Evolutionary conservation across 2,888 invertebrate species (phyloP), one percentile per base, ranked within the genome.

Genomic region (Athetis lepigone): DNA sequence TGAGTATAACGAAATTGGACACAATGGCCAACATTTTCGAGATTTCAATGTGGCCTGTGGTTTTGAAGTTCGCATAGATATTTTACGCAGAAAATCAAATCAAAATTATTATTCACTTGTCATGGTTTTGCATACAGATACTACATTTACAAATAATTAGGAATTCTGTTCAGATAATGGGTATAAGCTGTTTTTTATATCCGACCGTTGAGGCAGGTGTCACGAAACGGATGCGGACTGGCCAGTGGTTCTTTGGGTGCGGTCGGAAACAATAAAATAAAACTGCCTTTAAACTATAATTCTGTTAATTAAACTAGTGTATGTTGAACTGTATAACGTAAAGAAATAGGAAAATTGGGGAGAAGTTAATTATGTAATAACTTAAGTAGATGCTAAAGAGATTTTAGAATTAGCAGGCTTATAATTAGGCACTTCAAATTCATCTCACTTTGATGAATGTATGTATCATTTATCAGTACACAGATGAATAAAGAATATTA

Each of bases 201-300:
- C 40, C 25, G 67, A 33, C 69, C 33, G 64, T 71, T 68, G 57
- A 67, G 49, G 79, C 89, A 90, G 88, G 88, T 90, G 88, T 79
- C 73, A 64, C 54, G 55, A 60, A 78, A 79, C 85, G 87, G 85
- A 84, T 81, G 84, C 70, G 61, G 78, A 81, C 79, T 71, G 78
- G 75, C 72, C 68, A 77, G 52, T 54, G 63, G 71, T 64, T 60
- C 67, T 60, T 61, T 66, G 71, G 75, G 80, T 60, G 71, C 64
- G 78, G 81, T 86, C 83, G 88, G 89, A 88, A 85, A 84, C 83
- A 76, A 84, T 87, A 84, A 85, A 85, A 56, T 77, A 75, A 79
- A 82, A 82, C 65, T 57, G 57, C 55, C 69, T 56, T 58, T 72
- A 75, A 75, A 55, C 62, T 68, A 68, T 68, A 56, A 62, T 79